A percentile compares a stretch with the other conserved stretches of the same genome.
These are phyloP conservation scores for Varanus salvator DNA, from an alignment of 2,113 vertebrate genomes.

Conservation along the genomic window DNA sequence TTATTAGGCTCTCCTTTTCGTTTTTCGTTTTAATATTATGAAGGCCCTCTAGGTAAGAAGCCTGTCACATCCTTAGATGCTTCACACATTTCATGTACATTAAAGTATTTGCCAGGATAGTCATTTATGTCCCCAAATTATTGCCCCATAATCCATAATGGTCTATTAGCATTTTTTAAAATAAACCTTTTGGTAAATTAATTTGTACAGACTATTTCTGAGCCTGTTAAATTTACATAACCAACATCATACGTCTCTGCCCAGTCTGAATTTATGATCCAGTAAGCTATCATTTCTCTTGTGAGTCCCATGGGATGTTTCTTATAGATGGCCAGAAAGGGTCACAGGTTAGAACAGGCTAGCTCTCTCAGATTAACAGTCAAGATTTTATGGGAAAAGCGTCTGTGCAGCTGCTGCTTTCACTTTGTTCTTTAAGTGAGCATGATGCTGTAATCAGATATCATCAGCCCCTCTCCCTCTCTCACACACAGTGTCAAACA, in stretches of 20 bases:
- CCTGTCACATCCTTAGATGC: background rate
- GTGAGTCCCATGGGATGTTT: background rate
- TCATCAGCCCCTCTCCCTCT: too few species aligned
- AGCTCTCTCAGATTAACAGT: background rate
- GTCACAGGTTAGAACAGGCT: background rate
- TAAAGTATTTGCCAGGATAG: background rate
- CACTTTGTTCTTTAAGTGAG: background rate
- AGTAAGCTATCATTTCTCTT: background rate
- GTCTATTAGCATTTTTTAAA: background rate
- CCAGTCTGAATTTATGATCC: background rate
- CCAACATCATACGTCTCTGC: background rate
- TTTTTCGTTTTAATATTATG: background rate
- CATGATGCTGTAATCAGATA: background rate
- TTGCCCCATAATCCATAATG: too few species aligned
- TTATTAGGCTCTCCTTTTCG: background rate
- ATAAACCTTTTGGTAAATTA: background rate
- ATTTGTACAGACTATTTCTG: background rate
- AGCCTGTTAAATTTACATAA: background rate
- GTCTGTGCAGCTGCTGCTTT: background rate
- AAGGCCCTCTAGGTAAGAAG: background rate
- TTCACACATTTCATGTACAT: background rate
- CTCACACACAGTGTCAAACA: background rate
- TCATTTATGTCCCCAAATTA: too few species aligned
- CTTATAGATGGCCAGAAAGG: background rate
- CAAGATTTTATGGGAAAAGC: background rate